Conservation (phyloP, 2,113 vertebrate genomes). For the Etia nguti region DNA sequence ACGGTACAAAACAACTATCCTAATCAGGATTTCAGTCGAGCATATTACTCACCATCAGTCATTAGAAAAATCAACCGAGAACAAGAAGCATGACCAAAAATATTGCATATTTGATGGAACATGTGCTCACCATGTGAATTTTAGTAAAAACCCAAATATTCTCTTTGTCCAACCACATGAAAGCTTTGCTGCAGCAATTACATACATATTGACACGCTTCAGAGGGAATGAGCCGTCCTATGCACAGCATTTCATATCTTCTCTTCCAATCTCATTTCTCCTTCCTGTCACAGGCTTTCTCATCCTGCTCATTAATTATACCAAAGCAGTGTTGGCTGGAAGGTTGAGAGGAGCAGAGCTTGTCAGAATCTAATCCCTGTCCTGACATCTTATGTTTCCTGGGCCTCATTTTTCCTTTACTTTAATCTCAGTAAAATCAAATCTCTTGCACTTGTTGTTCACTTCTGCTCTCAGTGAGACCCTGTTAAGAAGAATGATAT, state of each 20-base stretch:
- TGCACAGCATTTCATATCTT: conserved; percentile 49
- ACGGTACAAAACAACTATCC: background rate
- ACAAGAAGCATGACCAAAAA: conserved; percentile 12
- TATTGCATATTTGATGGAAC: conserved; percentile 38
- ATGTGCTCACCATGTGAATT: conserved; percentile 57
- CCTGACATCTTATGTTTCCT: conserved; percentile 55
- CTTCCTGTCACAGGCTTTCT: conserved; percentile 51
- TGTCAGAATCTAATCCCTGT: conserved; percentile 59
- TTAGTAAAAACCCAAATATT: conserved; percentile 24
- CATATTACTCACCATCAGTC: conserved; percentile 16
- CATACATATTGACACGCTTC: conserved; percentile 65
- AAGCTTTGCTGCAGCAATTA: conserved; percentile 59
- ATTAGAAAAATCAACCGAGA: conserved; percentile 10
- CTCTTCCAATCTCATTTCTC: conserved; percentile 43
- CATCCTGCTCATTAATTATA: conserved; percentile 61
- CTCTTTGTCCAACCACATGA: conserved; percentile 43
- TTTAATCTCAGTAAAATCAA: conserved; percentile 58
- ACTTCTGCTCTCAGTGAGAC: conserved; percentile 10
- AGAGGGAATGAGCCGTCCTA: conserved; percentile 34
- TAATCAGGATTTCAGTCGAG: conserved; percentile 20
- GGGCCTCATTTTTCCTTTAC: conserved; percentile 48
- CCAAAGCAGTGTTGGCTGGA: conserved; percentile 10
- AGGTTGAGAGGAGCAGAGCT: conserved; percentile 31
- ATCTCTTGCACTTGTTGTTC: conserved; percentile 39
- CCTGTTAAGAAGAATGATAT: background rate